Evolutionary conservation across 1,140 invertebrate genomes (phyloP).

Genomic region (Dysdera silvatica): DNA sequence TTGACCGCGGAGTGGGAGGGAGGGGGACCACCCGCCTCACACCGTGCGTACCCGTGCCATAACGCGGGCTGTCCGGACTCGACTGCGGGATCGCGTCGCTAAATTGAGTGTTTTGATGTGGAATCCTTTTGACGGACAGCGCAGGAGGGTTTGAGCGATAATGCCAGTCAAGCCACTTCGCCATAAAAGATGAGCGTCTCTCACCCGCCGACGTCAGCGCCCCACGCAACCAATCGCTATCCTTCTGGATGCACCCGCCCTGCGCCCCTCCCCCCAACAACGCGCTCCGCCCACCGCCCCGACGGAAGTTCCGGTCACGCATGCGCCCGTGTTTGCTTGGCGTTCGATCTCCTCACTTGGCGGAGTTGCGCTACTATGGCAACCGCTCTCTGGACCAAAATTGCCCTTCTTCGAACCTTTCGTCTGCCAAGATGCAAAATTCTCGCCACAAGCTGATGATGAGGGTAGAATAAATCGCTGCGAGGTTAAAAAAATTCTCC

Average conservation of each 20-base stretch:
- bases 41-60: too few relatives aligned
- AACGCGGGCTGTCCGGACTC: neutral
- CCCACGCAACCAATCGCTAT: constrained; percentile 38
- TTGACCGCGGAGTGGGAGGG: neutral
- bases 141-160: constrained; percentile 36
- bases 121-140: constrained; percentile 33
- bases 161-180: constrained; percentile 41
- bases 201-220: constrained; percentile 40
- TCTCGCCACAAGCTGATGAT: too few relatives aligned
- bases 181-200: constrained; percentile 43
- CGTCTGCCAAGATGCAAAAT: too few relatives aligned
- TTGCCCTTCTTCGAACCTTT: too few relatives aligned
- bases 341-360: too few relatives aligned
- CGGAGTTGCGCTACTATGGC: too few relatives aligned
- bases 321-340: constrained; percentile 21
- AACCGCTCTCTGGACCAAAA: too few relatives aligned
- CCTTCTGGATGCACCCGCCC: constrained; percentile 37
- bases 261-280: constrained; percentile 35
- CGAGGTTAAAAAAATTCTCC: too few relatives aligned
- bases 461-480: too few relatives aligned
- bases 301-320: constrained; percentile 26
- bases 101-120: constrained; percentile 35
- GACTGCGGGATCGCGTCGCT: neutral
- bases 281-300: constrained; percentile 12
- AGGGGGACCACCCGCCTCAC: constrained; percentile 7